Evolutionary conservation across 2,888 invertebrate genomes (phyloP), one percentile per base, ranked within the genome.

Genomic region (Chorisops tibialis): DNA sequence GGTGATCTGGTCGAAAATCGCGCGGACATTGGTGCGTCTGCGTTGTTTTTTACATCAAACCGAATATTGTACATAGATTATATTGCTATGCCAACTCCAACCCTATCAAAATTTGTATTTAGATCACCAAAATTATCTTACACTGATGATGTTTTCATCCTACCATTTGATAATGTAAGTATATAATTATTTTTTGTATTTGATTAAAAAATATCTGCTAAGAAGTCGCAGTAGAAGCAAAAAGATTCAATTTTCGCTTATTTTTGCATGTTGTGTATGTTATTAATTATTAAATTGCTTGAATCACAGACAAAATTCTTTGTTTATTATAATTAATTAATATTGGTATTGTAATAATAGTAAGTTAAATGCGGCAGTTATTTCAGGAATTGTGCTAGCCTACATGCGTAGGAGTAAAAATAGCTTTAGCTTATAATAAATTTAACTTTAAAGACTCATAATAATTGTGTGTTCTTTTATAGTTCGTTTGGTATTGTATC

Each of bases 91-190:
- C 85, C 87, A 12, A 84, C 87, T 0, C 83, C 84, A 1, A 87
- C 86, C 0, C 78, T 82, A 67, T 88, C 87, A 0, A 84, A 85
- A 69, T 87, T 89, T 71, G 82, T 89, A 18, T 89, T 89, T 72
- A 83, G 85, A 52, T 85, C 87, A 71, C 89, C 89, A 1, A 85
- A 88, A 70, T 72, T 89, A 4, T 86, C 89, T 0, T 87, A 85
- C 65, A 85, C 89, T 41, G 85, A 84, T 67, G 89, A 89, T 70
- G 82, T 89, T 47, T 89, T 86, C 70, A 74, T 83, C 2, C 74
- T 89, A 22, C 88, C 89, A 0, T 89, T 89, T 70, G 80, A 83
- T 62, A 75, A 79, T 1, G 87, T 89, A n/a, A 60, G 48, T 58
- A 18, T 48, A 45, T n/a, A n/a, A n/a, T n/a, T n/a, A n/a, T n/a